Conservation (phyloP, 2,113 vertebrate genomes). For the Vulpes ferrilata region DNA sequence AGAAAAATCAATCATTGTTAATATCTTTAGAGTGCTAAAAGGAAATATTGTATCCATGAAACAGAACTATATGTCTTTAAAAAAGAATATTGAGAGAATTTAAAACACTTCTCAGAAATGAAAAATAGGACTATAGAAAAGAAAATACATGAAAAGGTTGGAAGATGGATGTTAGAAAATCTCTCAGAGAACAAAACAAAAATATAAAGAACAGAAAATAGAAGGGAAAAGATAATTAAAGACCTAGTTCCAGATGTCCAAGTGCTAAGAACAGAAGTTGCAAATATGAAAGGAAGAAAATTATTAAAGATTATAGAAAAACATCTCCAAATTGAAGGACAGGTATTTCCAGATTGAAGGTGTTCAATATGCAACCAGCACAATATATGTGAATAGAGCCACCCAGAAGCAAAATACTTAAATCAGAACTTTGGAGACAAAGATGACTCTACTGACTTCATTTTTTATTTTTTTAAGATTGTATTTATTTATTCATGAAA, state of each 20-base stretch:
- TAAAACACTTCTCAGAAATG: constrained; percentile 13
- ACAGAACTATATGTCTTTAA: not conserved
- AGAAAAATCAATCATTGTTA: not conserved
- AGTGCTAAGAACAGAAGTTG: not conserved
- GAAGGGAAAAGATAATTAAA: not conserved
- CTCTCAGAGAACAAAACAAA: not conserved
- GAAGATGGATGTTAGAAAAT: constrained; percentile 28
- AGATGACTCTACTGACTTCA: not conserved
- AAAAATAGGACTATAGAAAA: not conserved
- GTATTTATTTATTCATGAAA: too few relatives aligned
- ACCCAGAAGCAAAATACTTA: not conserved
- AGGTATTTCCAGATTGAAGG: not conserved
- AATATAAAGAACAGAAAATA: not conserved
- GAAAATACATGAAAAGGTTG: not conserved
- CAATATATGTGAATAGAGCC: not conserved
- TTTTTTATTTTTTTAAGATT: too few relatives aligned
- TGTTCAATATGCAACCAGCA: not conserved
- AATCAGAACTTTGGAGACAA: not conserved
- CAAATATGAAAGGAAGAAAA: not conserved
- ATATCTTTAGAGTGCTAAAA: not conserved
- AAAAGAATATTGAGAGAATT: constrained; percentile 8
- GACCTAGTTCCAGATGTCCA: not conserved
- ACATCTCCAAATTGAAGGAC: constrained; percentile 1
- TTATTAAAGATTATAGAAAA: not conserved
- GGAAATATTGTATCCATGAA: not conserved